Evolutionary conservation across 2,888 invertebrate genomes (phyloP).

Genomic region (Spisula solida): DNA sequence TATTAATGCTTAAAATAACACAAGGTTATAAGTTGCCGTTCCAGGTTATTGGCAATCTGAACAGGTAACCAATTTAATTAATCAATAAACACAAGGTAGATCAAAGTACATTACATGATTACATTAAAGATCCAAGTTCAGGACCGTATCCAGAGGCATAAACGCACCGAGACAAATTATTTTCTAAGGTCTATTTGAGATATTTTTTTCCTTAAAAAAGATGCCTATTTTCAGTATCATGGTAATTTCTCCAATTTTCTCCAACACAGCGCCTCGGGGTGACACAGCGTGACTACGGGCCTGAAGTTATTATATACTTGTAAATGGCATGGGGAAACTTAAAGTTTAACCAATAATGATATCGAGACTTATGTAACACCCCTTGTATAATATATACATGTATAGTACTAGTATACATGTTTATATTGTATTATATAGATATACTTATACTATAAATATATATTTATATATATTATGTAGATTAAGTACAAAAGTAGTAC

Average conservation of each 20-base stretch:
- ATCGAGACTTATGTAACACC: background rate
- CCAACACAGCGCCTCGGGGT: no score
- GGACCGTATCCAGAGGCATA: no score
- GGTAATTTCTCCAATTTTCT: no score
- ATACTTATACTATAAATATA: background rate
- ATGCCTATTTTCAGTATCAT: no score
- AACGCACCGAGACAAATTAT: no score
- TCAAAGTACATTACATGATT: background rate
- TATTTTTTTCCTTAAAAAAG: no score
- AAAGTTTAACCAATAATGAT: background rate
- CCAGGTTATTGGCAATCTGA: background rate
- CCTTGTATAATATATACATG: background rate
- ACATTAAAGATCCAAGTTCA: background rate
- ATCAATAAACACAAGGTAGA: background rate
- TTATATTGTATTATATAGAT: no score
- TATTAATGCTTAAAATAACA: background rate
- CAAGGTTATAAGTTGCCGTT: background rate
- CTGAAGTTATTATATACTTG: no score
- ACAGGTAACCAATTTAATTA: background rate
- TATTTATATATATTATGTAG: background rate
- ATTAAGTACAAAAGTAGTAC: background rate
- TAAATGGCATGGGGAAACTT: no score
- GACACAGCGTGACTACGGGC: no score
- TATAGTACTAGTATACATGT: no score
- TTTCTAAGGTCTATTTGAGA: no score